Percentiles rank a stretch among this genome's conserved stretches.
These are phyloP conservation scores for Tinamus major DNA, from an alignment of 2,797 vertebrate genomes.

Conservation along the genomic window DNA sequence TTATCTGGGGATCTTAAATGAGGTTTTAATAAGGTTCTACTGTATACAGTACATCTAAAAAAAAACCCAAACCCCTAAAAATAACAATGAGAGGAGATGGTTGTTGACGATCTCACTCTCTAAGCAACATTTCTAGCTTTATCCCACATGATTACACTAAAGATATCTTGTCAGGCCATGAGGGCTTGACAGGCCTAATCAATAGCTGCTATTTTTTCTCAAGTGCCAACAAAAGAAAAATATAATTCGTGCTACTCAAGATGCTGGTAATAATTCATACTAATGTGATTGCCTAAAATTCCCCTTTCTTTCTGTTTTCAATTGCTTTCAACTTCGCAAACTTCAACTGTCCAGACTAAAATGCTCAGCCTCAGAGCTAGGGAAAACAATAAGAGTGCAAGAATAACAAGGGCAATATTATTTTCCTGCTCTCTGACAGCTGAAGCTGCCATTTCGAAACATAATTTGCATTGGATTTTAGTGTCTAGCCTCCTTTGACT, in stretches of 20 bases:
- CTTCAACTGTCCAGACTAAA: constrained; percentile 51
- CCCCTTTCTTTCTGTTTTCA: constrained; percentile 31
- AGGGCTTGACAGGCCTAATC: constrained; percentile 77
- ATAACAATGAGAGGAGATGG: constrained; percentile 69
- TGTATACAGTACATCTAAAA: constrained; percentile 65
- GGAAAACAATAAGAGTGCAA: constrained; percentile 45
- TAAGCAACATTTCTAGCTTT: constrained; percentile 52
- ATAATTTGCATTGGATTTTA: constrained; percentile 44
- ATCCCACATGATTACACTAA: constrained; percentile 58
- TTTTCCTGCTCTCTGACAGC: constrained; percentile 53
- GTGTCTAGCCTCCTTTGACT: constrained; percentile 14
- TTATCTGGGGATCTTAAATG: constrained; percentile 44
- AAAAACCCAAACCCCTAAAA: constrained; percentile 49
- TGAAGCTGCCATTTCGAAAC: constrained; percentile 35
- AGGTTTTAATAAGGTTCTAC: constrained; percentile 68
- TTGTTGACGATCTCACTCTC: constrained; percentile 69
- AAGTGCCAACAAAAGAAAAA: constrained; percentile 77
- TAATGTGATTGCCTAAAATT: constrained; percentile 54
- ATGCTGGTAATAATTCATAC: constrained; percentile 61
- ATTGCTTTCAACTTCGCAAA: constrained; percentile 45
- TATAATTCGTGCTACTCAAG: constrained; percentile 57
- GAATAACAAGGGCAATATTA: constrained; percentile 55
- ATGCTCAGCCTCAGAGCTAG: constrained; percentile 43
- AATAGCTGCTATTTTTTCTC: constrained; percentile 83
- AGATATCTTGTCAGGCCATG: constrained; percentile 64